Evolutionary conservation across 2,888 invertebrate genomes (phyloP).

Genomic region (Scaeva pyrastri): DNA sequence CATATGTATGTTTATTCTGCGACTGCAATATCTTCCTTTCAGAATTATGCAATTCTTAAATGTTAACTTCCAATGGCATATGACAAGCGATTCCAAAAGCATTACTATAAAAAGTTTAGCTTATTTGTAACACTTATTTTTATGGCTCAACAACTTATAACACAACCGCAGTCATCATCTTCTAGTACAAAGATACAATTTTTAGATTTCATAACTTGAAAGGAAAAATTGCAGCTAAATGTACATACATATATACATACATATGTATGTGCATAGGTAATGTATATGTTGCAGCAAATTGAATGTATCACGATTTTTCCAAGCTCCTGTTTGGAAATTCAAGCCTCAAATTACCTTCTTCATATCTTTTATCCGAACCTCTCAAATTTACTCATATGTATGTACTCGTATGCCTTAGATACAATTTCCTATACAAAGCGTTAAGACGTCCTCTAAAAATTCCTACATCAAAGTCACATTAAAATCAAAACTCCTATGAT

Average conservation of each 20-base stretch:
- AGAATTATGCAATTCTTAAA: not conserved
- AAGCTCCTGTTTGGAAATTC: conserved; percentile 65
- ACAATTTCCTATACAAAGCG: conserved; percentile 31
- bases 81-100: conserved; percentile 60
- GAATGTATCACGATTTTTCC: conserved; percentile 77
- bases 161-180: not conserved
- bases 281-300: conserved; percentile 77
- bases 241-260: too few relatives aligned
- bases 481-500: conserved; percentile 27
- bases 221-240: conserved; percentile 36
- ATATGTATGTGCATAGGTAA: too few relatives aligned
- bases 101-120: conserved; percentile 57
- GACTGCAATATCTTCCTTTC: not conserved
- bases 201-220: conserved; percentile 57
- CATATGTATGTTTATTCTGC: too few relatives aligned
- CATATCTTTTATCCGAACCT: conserved; percentile 34
- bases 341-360: conserved; percentile 10
- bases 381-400: not conserved
- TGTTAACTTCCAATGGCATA: conserved; percentile 26
- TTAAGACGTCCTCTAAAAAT: conserved; percentile 46
- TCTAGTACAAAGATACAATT: not conserved
- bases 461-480: conserved; percentile 47
- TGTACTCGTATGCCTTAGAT: conserved; percentile 44
- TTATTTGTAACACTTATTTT: conserved; percentile 56
- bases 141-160: not conserved